Percentiles rank a stretch among this genome's conserved stretches.
Evolutionary conservation across 2,113 vertebrate species (phyloP).

Genomic region (Rhinoderma darwinii): DNA sequence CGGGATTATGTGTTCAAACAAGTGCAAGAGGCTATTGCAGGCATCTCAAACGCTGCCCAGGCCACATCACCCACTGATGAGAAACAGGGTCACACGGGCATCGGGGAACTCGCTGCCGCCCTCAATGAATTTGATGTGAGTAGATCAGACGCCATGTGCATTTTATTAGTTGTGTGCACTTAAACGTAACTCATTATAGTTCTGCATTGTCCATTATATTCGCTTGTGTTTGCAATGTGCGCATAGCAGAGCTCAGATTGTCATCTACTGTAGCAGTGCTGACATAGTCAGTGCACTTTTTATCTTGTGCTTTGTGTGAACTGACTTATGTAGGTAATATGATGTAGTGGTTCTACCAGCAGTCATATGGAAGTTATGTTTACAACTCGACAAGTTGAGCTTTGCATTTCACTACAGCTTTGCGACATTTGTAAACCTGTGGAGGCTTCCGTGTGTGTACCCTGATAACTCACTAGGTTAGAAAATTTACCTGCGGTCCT

Average conservation of each 20-base stretch:
- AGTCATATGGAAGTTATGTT: not conserved
- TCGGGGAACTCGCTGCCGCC: conserved; percentile 95
- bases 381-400: no score
- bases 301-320: no score
- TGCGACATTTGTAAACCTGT: not conserved
- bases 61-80: conserved; percentile 93
- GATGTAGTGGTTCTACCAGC: no score
- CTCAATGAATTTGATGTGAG: conserved; percentile 98
- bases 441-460: not conserved
- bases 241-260: not conserved
- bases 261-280: not conserved
- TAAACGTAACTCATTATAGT: no score
- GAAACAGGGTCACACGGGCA: conserved; percentile 94
- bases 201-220: not conserved
- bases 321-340: no score
- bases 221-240: not conserved
- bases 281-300: not conserved
- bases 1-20: conserved; percentile 98
- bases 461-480: not conserved
- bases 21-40: conserved; percentile 96
- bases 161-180: no score
- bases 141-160: conserved; percentile 52
- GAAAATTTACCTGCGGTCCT: no score
- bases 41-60: conserved; percentile 94
- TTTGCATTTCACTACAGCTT: not conserved